Evolutionary conservation across 2,888 invertebrate genomes (phyloP).

Genomic region (Lepidonotus clava): DNA sequence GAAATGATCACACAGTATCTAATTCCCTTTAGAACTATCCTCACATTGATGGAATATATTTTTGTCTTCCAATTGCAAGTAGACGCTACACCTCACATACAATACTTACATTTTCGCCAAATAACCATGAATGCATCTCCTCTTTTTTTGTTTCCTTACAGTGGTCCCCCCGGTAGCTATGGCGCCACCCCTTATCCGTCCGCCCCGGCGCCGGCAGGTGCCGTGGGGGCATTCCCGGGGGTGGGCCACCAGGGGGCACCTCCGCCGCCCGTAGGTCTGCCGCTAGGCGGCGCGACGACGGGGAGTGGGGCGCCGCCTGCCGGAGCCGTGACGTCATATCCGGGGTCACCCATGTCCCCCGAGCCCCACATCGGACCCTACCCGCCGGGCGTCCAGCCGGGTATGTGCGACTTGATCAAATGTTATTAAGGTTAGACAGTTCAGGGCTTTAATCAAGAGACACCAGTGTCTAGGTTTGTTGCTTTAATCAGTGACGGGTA

Average conservation of each 20-base stretch:
- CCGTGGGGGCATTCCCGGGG: not conserved
- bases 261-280: not conserved
- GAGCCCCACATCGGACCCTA: constrained; percentile 38
- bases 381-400: constrained; percentile 33
- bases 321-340: constrained; percentile 6
- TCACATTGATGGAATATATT: not conserved
- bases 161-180: not conserved
- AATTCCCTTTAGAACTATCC: not conserved
- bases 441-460: not conserved
- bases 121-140: not conserved
- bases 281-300: constrained; percentile 24
- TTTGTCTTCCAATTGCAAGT: not conserved
- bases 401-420: not conserved
- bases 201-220: not conserved
- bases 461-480: not conserved
- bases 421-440: not conserved
- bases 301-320: not conserved
- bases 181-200: constrained; percentile 21
- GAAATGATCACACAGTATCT: not conserved
- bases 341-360: not conserved
- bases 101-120: not conserved
- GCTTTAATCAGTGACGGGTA: not conserved
- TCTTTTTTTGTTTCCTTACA: not conserved
- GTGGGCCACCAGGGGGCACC: constrained; percentile 4
- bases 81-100: not conserved